These are phyloP conservation scores for Fragum whitleyi DNA, from an alignment of 2,888 invertebrate genomes.

Conservation along the genomic window DNA sequence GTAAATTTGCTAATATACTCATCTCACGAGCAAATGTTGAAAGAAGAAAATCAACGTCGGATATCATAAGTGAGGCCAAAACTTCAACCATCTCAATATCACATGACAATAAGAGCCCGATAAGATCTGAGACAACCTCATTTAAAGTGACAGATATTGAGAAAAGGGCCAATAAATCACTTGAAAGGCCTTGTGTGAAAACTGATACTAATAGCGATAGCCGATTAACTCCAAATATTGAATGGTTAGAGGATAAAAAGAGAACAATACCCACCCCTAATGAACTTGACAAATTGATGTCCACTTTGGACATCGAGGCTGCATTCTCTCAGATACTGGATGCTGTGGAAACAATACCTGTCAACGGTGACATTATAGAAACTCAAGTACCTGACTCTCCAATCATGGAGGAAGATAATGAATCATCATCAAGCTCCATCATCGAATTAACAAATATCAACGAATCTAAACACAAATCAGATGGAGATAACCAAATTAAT, in stretches of 20 bases:
- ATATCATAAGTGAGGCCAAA: constrained; percentile 9
- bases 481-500: not conserved
- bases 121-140: constrained; percentile 28
- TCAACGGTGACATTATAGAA: constrained; percentile 17
- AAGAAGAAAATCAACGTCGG: constrained; percentile 32
- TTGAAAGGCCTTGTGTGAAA: constrained; percentile 28
- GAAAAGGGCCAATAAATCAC: constrained; percentile 15
- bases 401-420: constrained; percentile 55
- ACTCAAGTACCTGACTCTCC: constrained; percentile 32
- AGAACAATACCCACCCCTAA: constrained; percentile 63
- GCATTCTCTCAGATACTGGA: constrained; percentile 71
- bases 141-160: constrained; percentile 17
- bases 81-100: not conserved
- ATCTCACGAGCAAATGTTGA: constrained; percentile 51
- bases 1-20: constrained; percentile 46
- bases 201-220: constrained; percentile 20
- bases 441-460: constrained; percentile 11
- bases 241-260: constrained; percentile 69
- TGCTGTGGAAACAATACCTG: constrained; percentile 65
- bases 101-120: constrained; percentile 15
- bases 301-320: constrained; percentile 70
- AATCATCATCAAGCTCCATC: constrained; percentile 34
- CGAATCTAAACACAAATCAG: not conserved
- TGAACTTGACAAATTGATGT: constrained; percentile 61
- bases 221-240: constrained; percentile 44